These are phyloP conservation scores for Ligdia adustata DNA, from an alignment of 2,888 invertebrate species.

Conservation along the genomic window DNA sequence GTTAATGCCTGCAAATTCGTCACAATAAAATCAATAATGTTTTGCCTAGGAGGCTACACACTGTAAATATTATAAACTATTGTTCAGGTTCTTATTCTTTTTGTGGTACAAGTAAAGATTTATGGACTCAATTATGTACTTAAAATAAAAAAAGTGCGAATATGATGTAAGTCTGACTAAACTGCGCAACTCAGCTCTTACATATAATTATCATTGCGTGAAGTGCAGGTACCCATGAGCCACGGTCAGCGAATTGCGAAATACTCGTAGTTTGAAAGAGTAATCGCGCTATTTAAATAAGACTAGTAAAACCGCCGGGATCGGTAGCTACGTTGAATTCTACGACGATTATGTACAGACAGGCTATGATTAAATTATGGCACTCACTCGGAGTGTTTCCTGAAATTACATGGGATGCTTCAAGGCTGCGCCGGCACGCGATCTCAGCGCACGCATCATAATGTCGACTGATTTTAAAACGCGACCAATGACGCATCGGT, in stretches of 20 bases:
- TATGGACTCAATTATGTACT: too few species aligned
- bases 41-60: too few species aligned
- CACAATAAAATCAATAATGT: too few species aligned
- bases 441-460: constrained; percentile 77
- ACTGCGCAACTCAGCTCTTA: constrained; percentile 11
- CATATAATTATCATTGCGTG: constrained; percentile 30
- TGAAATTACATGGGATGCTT: constrained; percentile 82
- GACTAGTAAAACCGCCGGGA: constrained; percentile 48
- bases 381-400: constrained; percentile 79
- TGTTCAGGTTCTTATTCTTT: too few species aligned
- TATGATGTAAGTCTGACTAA: not conserved
- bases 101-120: too few species aligned
- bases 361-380: constrained; percentile 83
- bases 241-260: constrained; percentile 35
- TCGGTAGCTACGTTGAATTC: constrained; percentile 63
- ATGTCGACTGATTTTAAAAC: constrained; percentile 66
- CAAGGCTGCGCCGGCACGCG: constrained; percentile 79
- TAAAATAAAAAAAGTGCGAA: too few species aligned
- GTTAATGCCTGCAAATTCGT: too few species aligned
- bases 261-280: constrained; percentile 48
- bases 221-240: constrained; percentile 27
- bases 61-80: too few species aligned
- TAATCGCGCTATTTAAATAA: constrained; percentile 54
- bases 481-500: constrained; percentile 80
- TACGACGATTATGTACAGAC: constrained; percentile 79